These are phyloP conservation scores for Oryzias dopingdopingensis DNA, from an alignment of 2,797 vertebrate genomes.

Conservation along the genomic window DNA sequence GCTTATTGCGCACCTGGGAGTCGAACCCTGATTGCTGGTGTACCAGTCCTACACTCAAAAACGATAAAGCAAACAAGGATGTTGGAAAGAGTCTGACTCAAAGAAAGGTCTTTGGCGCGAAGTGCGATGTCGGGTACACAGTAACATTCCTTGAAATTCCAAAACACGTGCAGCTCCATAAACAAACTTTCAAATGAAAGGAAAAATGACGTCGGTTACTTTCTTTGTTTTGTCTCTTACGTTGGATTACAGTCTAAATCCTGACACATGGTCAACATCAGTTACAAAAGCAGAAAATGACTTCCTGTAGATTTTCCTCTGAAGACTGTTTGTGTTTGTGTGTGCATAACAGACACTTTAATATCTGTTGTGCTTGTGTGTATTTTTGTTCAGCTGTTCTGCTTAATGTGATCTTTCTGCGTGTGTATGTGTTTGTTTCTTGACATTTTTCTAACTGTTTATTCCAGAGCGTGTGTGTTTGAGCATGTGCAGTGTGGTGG, in stretches of 20 bases:
- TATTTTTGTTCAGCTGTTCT: constrained; percentile 15
- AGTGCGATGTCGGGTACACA: constrained; percentile 13
- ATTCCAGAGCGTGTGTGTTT: constrained; percentile 27
- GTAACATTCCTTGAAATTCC: constrained; percentile 17
- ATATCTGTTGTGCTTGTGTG: not conserved
- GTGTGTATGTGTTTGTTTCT: constrained; percentile 44
- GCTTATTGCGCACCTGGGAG: no score
- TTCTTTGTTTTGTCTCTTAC: constrained; percentile 65
- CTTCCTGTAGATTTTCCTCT: constrained; percentile 50
- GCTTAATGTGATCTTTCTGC: constrained; percentile 37
- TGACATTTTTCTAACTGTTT: constrained; percentile 58
- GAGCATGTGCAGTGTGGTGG: constrained; percentile 30
- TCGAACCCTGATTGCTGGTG: no score
- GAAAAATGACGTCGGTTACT: constrained; percentile 50
- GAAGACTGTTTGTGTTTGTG: constrained; percentile 40
- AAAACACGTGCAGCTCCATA: constrained; percentile 53
- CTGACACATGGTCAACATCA: constrained; percentile 78
- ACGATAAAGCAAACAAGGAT: no score
- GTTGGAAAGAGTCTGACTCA: not conserved
- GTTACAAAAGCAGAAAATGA: constrained; percentile 71
- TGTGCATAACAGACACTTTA: constrained; percentile 14
- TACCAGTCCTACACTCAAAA: no score
- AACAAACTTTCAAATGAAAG: constrained; percentile 64
- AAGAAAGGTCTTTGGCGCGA: constrained; percentile 9
- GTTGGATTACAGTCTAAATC: constrained; percentile 72